phyloP scores from a whole-genome alignment of 2,113 vertebrate species.

The Isurus oxyrinchus region DNA sequence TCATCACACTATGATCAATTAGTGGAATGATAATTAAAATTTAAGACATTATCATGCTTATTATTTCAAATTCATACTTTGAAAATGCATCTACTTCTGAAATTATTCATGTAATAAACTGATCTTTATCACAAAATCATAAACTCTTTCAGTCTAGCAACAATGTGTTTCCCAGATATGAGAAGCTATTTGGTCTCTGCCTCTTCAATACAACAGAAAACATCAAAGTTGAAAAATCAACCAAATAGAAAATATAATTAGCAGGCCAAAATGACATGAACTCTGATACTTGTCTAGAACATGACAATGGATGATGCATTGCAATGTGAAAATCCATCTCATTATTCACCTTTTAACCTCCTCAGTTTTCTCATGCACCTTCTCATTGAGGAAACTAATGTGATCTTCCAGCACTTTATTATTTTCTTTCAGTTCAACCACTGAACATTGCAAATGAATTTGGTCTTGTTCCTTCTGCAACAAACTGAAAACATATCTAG shows the following conservation, averaged over 20 bases:
- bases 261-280: neutral
- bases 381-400: neutral
- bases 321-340: neutral
- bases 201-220: neutral
- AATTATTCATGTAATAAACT: slow-evolving; percentile 16
- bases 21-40: slow-evolving; percentile 19
- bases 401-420: neutral
- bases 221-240: neutral
- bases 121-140: neutral
- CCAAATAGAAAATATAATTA: neutral
- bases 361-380: slow-evolving; percentile 1
- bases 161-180: neutral
- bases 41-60: neutral
- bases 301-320: neutral
- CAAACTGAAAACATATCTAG: neutral
- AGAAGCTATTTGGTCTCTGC: neutral
- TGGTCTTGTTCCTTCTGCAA: slow-evolving; percentile 13
- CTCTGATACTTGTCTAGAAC: no score
- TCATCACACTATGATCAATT: neutral
- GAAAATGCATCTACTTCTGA: neutral
- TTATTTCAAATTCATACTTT: neutral
- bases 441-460: neutral
- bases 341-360: neutral
- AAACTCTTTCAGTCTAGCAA: neutral
- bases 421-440: slow-evolving; percentile 3